phyloP scores from a whole-genome alignment of 2,888 invertebrate genomes.

The Acleris holmiana region DNA sequence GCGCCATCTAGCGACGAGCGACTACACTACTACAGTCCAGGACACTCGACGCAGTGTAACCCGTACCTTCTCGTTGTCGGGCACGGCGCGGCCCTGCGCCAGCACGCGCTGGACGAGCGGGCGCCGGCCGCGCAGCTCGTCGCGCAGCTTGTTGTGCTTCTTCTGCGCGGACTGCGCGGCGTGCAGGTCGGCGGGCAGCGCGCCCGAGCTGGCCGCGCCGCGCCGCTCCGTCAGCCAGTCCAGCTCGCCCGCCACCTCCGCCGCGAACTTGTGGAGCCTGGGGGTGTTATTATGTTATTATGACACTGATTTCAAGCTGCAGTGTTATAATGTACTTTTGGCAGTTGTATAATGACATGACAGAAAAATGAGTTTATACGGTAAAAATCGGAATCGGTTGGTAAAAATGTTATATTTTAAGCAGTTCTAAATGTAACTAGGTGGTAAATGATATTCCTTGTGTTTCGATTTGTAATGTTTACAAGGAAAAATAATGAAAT shows the following conservation, averaged over 20 bases:
- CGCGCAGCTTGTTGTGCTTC: conserved; percentile 96
- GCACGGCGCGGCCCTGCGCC: conserved; percentile 89
- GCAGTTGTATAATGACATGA: too few relatives aligned
- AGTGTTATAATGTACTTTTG: too few relatives aligned
- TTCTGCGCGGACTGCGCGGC: conserved; percentile 97
- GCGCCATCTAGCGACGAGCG: too few relatives aligned
- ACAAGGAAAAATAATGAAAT: too few relatives aligned
- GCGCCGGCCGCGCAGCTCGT: conserved; percentile 94
- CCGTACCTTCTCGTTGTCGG: conserved; percentile 81
- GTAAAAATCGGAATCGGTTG: too few relatives aligned
- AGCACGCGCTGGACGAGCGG: conserved; percentile 93
- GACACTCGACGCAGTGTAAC: too few relatives aligned
- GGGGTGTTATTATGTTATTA: neutral
- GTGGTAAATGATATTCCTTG: too few relatives aligned
- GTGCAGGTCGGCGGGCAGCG: conserved; percentile 92
- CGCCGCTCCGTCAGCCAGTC: conserved; percentile 97
- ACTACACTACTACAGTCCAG: neutral
- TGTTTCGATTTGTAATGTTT: too few relatives aligned
- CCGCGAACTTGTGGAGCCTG: conserved; percentile 94
- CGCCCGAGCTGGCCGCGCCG: conserved; percentile 89
- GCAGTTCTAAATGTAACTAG: too few relatives aligned
- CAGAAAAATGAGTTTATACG: too few relatives aligned
- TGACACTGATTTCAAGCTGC: too few relatives aligned
- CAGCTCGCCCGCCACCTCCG: conserved; percentile 95
- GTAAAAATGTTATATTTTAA: too few relatives aligned